Evolutionary conservation across 2,113 vertebrate genomes (phyloP).

Genomic region (Camelus dromedarius): DNA sequence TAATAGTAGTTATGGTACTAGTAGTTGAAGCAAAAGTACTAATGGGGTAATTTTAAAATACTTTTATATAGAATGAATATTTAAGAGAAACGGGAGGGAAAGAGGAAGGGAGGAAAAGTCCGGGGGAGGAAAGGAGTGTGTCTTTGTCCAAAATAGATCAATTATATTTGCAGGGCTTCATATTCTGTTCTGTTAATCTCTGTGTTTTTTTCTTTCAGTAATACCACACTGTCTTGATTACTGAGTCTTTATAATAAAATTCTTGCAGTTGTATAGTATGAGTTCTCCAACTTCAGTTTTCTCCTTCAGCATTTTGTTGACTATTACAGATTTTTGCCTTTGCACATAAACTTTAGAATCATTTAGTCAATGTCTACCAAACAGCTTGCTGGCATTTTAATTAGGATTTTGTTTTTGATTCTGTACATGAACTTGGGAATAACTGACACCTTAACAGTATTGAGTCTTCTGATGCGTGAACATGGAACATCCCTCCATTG

Average conservation of each 20-base stretch:
- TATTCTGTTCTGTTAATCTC: background rate
- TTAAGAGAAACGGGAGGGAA: background rate
- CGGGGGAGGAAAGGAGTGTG: background rate
- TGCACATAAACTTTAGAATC: background rate
- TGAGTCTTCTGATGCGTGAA: background rate
- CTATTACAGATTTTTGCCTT: background rate
- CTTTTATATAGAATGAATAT: background rate
- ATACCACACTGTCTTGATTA: background rate
- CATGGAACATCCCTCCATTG: background rate
- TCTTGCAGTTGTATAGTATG: background rate
- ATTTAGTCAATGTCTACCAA: background rate
- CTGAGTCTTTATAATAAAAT: background rate
- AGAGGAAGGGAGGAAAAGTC: background rate
- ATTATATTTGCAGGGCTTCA: background rate
- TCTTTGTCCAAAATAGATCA: background rate
- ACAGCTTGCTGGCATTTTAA: background rate
- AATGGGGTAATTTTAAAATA: background rate
- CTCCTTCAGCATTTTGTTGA: background rate
- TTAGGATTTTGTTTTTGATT: background rate
- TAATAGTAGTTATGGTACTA: background rate
- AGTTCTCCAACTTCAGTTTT: background rate
- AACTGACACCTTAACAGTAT: background rate
- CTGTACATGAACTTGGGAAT: background rate
- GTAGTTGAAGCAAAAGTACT: background rate
- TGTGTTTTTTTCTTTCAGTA: background rate